Conservation (phyloP, 1,140 invertebrate species). For the Camponotus vicinus region DNA sequence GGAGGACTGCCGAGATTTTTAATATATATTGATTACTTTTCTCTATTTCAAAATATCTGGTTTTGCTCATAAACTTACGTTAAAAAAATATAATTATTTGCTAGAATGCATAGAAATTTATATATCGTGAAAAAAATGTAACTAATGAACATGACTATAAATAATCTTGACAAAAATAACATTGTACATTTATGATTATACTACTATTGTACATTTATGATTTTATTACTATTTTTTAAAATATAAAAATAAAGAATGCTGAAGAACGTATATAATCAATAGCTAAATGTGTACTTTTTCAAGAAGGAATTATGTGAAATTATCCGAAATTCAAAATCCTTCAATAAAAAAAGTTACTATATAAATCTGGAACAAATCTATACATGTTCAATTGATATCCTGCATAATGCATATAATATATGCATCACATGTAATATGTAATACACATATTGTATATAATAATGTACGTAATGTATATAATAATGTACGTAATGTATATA, state of each 20-base stretch:
- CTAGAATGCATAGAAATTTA: neutral
- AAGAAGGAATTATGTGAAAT: neutral
- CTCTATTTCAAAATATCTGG: no score
- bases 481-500: slow-evolving; percentile 1
- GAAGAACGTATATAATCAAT: neutral
- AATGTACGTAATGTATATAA: neutral
- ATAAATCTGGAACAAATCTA: slow-evolving; percentile 33
- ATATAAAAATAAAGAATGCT: neutral
- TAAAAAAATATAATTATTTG: neutral
- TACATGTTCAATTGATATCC: slow-evolving; percentile 12
- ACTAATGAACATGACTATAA: neutral
- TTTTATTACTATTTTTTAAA: neutral
- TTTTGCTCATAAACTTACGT: neutral
- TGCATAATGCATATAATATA: neutral
- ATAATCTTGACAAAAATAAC: neutral
- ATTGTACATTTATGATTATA: neutral
- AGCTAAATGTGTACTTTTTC: no score
- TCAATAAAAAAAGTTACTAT: slow-evolving; percentile 18
- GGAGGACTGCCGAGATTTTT: neutral
- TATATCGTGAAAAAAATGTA: neutral
- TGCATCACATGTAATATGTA: slow-evolving; percentile 31
- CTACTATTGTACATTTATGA: neutral
- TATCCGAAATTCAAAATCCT: neutral
- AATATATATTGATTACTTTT: neutral
- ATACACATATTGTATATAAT: neutral